Evolutionary conservation across 2,797 vertebrate genomes (phyloP).

Genomic region (Enteromius radiatus): DNA sequence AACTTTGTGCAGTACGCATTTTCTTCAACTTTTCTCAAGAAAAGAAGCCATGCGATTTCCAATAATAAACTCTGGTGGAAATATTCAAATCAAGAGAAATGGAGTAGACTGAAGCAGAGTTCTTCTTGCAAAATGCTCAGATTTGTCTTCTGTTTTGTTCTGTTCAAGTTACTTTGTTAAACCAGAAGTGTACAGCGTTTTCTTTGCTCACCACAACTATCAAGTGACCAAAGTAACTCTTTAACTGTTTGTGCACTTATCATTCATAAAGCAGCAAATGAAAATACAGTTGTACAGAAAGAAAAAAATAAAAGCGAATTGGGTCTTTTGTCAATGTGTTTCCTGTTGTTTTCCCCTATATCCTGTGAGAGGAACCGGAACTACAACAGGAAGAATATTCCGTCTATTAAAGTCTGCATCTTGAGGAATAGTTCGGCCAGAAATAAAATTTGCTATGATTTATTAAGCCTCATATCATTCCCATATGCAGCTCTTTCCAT

Average conservation of each 20-base stretch:
- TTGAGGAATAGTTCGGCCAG: conserved; percentile 31
- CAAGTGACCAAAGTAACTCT: conserved; percentile 6
- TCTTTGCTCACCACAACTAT: not conserved
- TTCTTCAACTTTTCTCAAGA: too few relatives aligned
- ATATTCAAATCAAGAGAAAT: not conserved
- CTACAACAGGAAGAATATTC: conserved; percentile 50
- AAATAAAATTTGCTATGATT: conserved; percentile 9
- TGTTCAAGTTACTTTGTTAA: not conserved
- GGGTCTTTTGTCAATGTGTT: conserved; percentile 53
- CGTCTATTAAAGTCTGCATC: conserved; percentile 40
- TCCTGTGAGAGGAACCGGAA: conserved; percentile 53
- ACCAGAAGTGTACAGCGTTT: not conserved
- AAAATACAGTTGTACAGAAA: conserved; percentile 29
- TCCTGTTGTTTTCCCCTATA: conserved; percentile 57
- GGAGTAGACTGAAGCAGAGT: too few relatives aligned
- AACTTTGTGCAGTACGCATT: conserved; percentile 25
- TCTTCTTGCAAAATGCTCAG: not conserved
- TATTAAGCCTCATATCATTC: not conserved
- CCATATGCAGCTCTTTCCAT: not conserved
- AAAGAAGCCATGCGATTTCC: not conserved
- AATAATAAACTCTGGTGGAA: not conserved
- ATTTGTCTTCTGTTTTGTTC: not conserved
- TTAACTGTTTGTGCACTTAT: conserved; percentile 6
- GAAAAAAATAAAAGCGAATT: conserved; percentile 45
- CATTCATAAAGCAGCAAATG: conserved; percentile 34